Base-by-base conservation (phyloP, 1,140 invertebrate species). In the Cataglyphis hispanica region DNA sequence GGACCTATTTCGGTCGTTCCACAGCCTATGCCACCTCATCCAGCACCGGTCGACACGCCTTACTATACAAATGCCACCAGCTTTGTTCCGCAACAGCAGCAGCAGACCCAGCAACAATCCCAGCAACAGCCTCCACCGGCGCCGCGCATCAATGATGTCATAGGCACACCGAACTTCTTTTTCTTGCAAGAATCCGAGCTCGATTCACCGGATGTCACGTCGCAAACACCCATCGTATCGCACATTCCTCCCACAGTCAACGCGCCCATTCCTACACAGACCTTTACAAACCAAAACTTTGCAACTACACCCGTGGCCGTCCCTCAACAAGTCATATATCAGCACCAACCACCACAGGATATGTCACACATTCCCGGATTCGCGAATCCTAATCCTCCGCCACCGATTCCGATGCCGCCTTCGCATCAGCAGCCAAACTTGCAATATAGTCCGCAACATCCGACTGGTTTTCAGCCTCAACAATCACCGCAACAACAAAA, bases 151-250 rank as follows among this genome's bases (percentile, higher is more conserved):
- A 96, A 97, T 31, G 97, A 98, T 92, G 97, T 97, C 8, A 96
- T 97, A 77, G 96, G 96, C 16, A 96, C 96, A 7, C 96, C 97
- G 78, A 97, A 96, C 90, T 97, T 97, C 93, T 97, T 96, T 92
- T 97, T 98, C 91, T 95, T 98, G 27, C 96, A 98, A 94, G 97
- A 98, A 90, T 97, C 97, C 58, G 97, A 98, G 93, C 95, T 97
- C 69, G 97, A 97, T 92, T 96, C 96, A 58, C 96, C 97, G 0
- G 96, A 97, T 19, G 94, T 95, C 19, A 87, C 85, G 7, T 89
- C 92, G 53, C 93, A 93, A 85, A 76, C 93, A 81, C 92, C 93
- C 8, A 94, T 95, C 11, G 93, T 94, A 61, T 89, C 94, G 64
- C 94, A 95, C 88, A 96, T 96, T 94, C 95, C 95, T 89, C 92